These are phyloP conservation scores for Muscidifurax raptorellus DNA, from an alignment of 1,140 invertebrate species.

Conservation along the genomic window DNA sequence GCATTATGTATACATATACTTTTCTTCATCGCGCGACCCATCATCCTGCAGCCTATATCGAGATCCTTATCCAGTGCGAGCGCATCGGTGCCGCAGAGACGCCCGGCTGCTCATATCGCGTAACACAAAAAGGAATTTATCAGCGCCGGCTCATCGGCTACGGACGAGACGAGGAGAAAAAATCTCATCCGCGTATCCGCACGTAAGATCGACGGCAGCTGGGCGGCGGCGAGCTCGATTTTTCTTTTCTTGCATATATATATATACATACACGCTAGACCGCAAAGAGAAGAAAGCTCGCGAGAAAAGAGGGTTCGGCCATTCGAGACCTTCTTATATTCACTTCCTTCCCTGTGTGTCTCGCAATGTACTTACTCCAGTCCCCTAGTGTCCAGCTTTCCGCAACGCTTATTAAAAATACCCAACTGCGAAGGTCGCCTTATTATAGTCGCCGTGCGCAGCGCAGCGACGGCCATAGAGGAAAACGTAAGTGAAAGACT, in stretches of 20 bases:
- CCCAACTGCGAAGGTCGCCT: constrained; percentile 23
- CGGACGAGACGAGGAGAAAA: constrained; percentile 2
- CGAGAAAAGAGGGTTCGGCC: not conserved
- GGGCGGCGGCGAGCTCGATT: not conserved
- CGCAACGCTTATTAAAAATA: not conserved
- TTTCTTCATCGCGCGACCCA: constrained; percentile 22
- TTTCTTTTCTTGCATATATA: not conserved
- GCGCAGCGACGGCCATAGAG: too few relatives aligned
- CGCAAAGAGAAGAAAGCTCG: not conserved
- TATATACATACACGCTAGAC: too few relatives aligned
- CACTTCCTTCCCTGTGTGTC: not conserved
- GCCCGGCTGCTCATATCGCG: constrained; percentile 2
- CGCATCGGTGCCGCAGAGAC: not conserved
- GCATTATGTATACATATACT: constrained; percentile 44
- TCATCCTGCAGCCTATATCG: not conserved
- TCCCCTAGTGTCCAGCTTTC: constrained; percentile 21
- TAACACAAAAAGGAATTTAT: constrained; percentile 43
- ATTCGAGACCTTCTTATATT: not conserved
- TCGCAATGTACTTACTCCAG: not conserved
- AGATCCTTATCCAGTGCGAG: constrained; percentile 33
- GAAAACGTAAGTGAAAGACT: not conserved
- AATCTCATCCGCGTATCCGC: constrained; percentile 44
- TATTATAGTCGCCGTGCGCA: not conserved
- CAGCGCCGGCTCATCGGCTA: constrained; percentile 22
- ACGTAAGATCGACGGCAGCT: constrained; percentile 28